Base-by-base conservation (phyloP, 2,113 vertebrate species). In the Anhinga anhinga region DNA sequence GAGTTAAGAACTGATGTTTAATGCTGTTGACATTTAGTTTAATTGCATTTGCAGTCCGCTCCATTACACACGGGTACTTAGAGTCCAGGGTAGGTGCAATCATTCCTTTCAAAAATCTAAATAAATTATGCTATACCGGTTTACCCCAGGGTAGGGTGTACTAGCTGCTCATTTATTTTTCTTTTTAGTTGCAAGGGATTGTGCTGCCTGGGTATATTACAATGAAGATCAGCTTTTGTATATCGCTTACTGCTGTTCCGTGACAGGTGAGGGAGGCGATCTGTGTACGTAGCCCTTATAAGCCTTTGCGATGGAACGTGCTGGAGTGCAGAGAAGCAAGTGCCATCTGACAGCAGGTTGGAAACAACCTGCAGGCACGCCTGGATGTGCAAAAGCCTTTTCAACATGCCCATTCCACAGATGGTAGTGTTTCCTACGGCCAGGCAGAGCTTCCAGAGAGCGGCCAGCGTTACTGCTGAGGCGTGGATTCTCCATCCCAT, bases 1-100 rank as follows among this genome's bases (percentile, higher is more conserved):
- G 90, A 83, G 82, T 90, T 88, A 92, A 81, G 95, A 93, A 97
- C 66, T 95, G 93, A 93, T 96, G 91, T 89, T 97, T 95, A 96
- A 94, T 95, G 89, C 70, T 95, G 84, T 89, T 93, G 95, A 95
- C 1, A 45, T 91, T 94, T 87, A 90, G 79, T 94, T 95, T 95
- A 92, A 95, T 95, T 92, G 86, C 70, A 22, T 93, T 95, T 91
- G 73, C 86, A 93, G 73, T 82, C 73, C 84, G 91, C 93, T 89
- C 89, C 78, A 82, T 95, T 96, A 93, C 89, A 89, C 93, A 66
- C 0, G 86, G 66, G 62, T 89, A 66, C 89, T 95, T 95, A 87
- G 77, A 96, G 74, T 73, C 86, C 82, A 87, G 89, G 89, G 84
- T 87, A 92, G 89, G 94, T 91, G 73, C 91, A 97, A 96, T 95